Conservation (phyloP, 35 echinoderm and acorn worm genomes). For the Patiria miniata region DNA sequence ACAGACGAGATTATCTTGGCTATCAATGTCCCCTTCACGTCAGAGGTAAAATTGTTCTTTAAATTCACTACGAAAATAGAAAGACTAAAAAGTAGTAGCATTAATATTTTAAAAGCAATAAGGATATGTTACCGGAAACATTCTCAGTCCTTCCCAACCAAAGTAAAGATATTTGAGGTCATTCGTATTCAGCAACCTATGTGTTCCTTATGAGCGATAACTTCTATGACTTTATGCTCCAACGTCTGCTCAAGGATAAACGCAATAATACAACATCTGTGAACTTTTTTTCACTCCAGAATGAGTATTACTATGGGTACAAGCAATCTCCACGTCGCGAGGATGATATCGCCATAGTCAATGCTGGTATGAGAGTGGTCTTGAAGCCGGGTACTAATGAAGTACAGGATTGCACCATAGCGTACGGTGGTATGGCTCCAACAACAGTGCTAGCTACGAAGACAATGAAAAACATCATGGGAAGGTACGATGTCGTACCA, state of each 20-base stretch:
- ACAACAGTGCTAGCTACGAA: slow-evolving; percentile 59
- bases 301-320: slow-evolving; percentile 79
- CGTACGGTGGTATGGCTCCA: slow-evolving; percentile 80
- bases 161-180: too few relatives aligned
- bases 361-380: slow-evolving; percentile 81
- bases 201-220: too few relatives aligned
- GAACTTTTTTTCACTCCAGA: slow-evolving; percentile 9
- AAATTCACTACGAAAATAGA: too few relatives aligned
- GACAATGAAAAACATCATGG: slow-evolving; percentile 54
- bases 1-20: slow-evolving; percentile 65
- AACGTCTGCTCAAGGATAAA: too few relatives aligned
- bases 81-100: too few relatives aligned
- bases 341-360: slow-evolving; percentile 82
- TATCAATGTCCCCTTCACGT: slow-evolving; percentile 67
- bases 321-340: slow-evolving; percentile 87
- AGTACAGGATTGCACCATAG: slow-evolving; percentile 48
- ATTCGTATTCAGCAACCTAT: too few relatives aligned
- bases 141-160: too few relatives aligned
- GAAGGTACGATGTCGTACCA: too few relatives aligned
- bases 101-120: too few relatives aligned
- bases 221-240: too few relatives aligned
- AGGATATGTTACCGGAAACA: too few relatives aligned
- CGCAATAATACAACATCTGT: too few relatives aligned
- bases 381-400: slow-evolving; percentile 48
- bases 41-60: slow-evolving; percentile 45